phyloP scores from a whole-genome alignment of 2,888 invertebrate genomes.

The Leptinotarsa rubiginosa region DNA sequence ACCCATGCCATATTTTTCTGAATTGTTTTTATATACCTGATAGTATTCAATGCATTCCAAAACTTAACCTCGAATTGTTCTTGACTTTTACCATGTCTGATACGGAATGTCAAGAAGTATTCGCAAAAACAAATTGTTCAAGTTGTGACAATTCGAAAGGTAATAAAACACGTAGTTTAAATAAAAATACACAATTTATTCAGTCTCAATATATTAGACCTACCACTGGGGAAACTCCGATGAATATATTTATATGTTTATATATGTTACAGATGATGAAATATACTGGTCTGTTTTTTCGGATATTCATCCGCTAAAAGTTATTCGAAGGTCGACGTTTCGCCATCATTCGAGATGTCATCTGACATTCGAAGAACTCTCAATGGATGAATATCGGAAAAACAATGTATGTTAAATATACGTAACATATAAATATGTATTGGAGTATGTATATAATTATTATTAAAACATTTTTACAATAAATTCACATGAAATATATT shows the following conservation, averaged over 20 bases:
- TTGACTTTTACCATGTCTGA: slow-evolving; percentile 47
- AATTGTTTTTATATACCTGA: slow-evolving; percentile 15
- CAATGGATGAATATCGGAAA: too few relatives aligned
- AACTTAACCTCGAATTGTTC: slow-evolving; percentile 23
- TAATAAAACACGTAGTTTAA: slow-evolving; percentile 50
- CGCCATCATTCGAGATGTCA: too few relatives aligned
- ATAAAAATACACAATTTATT: slow-evolving; percentile 63
- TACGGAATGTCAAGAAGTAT: slow-evolving; percentile 25
- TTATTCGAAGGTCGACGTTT: too few relatives aligned
- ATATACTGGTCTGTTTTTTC: too few relatives aligned
- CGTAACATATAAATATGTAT: too few relatives aligned
- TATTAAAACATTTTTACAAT: slow-evolving; percentile 61
- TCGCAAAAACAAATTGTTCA: slow-evolving; percentile 37
- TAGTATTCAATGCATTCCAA: slow-evolving; percentile 12
- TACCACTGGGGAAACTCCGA: slow-evolving; percentile 58
- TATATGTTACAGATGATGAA: too few relatives aligned
- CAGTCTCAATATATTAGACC: slow-evolving; percentile 64
- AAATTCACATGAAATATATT: slow-evolving; percentile 59
- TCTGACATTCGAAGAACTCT: too few relatives aligned
- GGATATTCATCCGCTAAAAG: too few relatives aligned
- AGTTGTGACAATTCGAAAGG: slow-evolving; percentile 32
- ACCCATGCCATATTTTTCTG: background rate
- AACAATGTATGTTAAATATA: too few relatives aligned
- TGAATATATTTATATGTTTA: slow-evolving; percentile 50
- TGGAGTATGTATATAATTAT: slow-evolving; percentile 35